Base-by-base conservation (phyloP, 2,797 vertebrate genomes). In the Pelobates cultripes region DNA sequence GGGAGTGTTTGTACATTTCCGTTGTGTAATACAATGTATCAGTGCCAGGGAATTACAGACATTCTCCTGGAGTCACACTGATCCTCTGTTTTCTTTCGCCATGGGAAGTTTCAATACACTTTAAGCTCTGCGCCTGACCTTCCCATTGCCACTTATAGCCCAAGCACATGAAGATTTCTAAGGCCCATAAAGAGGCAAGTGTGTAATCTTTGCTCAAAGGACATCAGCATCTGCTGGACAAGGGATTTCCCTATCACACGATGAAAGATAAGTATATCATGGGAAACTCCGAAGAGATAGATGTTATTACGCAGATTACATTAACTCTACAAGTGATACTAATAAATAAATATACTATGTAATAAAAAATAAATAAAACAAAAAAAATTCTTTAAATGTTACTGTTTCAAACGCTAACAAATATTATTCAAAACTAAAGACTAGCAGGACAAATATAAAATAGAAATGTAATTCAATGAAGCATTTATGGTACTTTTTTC, bases 91-190 rank as follows among this genome's bases (percentile, higher is more conserved):
- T 76, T 57, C 45, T 71, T 71, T 43, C 28, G 67, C 44, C 9
- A 42, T 66, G 78, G 60, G 77, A 78, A 42, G 43, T 60, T 70
- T 68, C 70, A 67, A 4, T 51, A 44, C 53, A 68, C 53, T 14
- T 44, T 7, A n/a, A n/a, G 61, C 28, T 43, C 14, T 15, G 7
- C 4, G 75, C 28, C 81, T 83, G 81, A 83, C 81, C 81, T 83
- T 83, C 73, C 51, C 41, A 3, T 1, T 63, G 81, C 78, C 44
- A 66, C 70, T 78, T 74, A 78, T 75, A 78, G 76, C 76, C 44
- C 71, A 15, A 57, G 61, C 15, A 12, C 4, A 40, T 3, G 15
- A 43, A 7, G 64, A 41, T 63, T 69, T 70, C 41, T 51, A 78
- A 70, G 9, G 4, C 55, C 71, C 15, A 42, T 42, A 60, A 28